Percentiles rank a stretch among this genome's conserved stretches.
Evolutionary conservation across 2,888 invertebrate genomes (phyloP).

Genomic region (Dynastes maya): DNA sequence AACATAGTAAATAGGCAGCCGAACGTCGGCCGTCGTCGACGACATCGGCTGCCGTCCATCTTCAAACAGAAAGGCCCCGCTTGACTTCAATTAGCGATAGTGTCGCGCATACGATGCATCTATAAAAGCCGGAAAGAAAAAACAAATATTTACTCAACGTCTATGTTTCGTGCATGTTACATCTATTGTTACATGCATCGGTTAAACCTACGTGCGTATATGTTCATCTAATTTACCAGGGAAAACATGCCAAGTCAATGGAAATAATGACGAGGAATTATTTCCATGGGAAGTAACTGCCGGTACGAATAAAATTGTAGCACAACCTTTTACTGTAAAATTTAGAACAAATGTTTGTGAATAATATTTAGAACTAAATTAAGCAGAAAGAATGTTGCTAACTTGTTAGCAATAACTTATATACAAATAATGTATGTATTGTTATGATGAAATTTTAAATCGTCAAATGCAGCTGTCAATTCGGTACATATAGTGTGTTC

Average conservation of each 20-base stretch:
- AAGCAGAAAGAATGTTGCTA: too few relatives aligned
- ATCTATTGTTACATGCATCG: conserved; percentile 26
- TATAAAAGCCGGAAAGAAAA: conserved; percentile 44
- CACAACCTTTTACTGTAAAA: too few relatives aligned
- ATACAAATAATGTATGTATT: too few relatives aligned
- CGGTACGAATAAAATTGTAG: too few relatives aligned
- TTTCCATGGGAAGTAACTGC: not conserved
- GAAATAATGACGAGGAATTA: not conserved
- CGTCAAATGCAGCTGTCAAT: too few relatives aligned
- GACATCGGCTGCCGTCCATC: conserved; percentile 43
- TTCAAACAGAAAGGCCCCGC: conserved; percentile 37
- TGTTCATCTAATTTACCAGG: not conserved
- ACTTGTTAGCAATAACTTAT: too few relatives aligned
- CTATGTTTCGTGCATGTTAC: conserved; percentile 6
- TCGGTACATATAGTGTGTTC: too few relatives aligned
- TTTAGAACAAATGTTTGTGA: too few relatives aligned
- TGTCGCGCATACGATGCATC: conserved; percentile 36
- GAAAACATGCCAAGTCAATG: conserved; percentile 14
- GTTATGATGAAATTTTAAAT: too few relatives aligned
- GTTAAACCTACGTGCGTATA: conserved; percentile 5
- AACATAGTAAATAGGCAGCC: conserved; percentile 45
- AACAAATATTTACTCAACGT: conserved; percentile 34
- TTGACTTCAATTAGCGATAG: conserved; percentile 45
- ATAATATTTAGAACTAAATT: too few relatives aligned
- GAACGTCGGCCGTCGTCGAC: conserved; percentile 22